Base-by-base conservation (phyloP, 2,888 invertebrate genomes). In the Pelosia muscerda region DNA sequence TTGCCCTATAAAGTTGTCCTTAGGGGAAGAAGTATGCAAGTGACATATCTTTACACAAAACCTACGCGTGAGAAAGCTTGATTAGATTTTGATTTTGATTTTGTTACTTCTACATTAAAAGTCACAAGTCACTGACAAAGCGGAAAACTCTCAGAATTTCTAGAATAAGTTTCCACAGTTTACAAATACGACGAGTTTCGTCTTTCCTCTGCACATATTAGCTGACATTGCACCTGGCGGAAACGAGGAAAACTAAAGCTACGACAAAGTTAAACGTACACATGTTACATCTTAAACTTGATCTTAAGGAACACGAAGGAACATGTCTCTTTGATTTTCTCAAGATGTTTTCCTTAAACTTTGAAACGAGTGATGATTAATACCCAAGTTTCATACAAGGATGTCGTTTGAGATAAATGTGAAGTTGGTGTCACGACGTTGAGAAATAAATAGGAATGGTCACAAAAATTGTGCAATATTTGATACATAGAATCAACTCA, bases 301-400 rank as follows among this genome's bases (percentile, higher is more conserved):
- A n/a, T 49, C 8, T 49, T 9, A 49, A 49, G 49, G 49, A 49
- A 49, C 49, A 25, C 15, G 25, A 49, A 49, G 49, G 49, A 49
- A 49, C 49, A 25, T 25, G 25, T 25, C 55, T 15, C 55, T 25
- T 13, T 25, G 25, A 55, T 25, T 15, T 55, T 25, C 49, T 49
- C 49, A 49, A 49, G n/a, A n/a, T 49, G 49, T n/a, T 49, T 49
- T n/a, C n/a, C n/a, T 49, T 49, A 42, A 42, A 49, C 49, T 49
- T 28, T 28, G 9, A 31, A 62, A 5, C 28, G 22, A 19, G 28
- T 28, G 10, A 22, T 22, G 19, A 49, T 19, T 19, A 6, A 42
- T 19, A 19, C 8, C 49, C 2, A 49, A 49, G n/a, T 49, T 49
- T 49, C 49, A n/a, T 19, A 1, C 9, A 49, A 19, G 19, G 42